Base-by-base conservation (phyloP, 2,888 invertebrate species). In the Lepidocyrtoides sp. region DNA sequence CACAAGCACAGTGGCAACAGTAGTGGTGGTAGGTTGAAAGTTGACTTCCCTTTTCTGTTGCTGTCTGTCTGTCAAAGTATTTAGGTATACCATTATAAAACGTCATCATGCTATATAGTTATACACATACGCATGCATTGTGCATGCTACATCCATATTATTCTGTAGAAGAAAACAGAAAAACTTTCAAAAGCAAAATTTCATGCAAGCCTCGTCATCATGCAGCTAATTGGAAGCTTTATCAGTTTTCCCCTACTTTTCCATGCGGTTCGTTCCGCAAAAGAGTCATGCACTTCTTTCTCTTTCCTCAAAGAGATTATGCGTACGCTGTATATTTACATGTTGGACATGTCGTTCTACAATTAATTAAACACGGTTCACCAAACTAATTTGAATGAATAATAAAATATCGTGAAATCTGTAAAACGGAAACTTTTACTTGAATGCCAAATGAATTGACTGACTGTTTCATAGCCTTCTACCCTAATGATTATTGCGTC, bases 291-390 rank as follows among this genome's bases (percentile, higher is more conserved):
- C 60, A 60, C 60, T 32, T 83, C 44, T 7, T 82, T n/a, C 26
- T 57, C 54, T 57, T 41, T 36, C n/a, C 79, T 17, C 3, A 0
- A 20, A 82, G 41, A 69, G n/a, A n/a, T 63, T 48, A 83, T 66
- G 83, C 83, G 60, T 66, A 60, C 8, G 4, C 2, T 54, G 14
- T 54, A 17, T 17, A 54, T 20, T 5, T 20, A 54, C 54, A 17
- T 26, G 10, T 60, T 17, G 2, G 12, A 32, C 36, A 69, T 41
- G 41, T 17, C 20, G 5, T 60, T 69, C 57, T 75, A 85, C 85
- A 85, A 85, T 85, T 85, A 85, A 85, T 85, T 85, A 85, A 85
- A 69, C 75, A 41, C 26, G 54, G 85, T 69, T 85, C 23, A 60
- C 41, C 36, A n/a, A 85, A 85, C 85, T 75, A 84, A 84, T 84